phyloP scores from a whole-genome alignment of 1,140 invertebrate genomes.

The Heliconius eleuchia region DNA sequence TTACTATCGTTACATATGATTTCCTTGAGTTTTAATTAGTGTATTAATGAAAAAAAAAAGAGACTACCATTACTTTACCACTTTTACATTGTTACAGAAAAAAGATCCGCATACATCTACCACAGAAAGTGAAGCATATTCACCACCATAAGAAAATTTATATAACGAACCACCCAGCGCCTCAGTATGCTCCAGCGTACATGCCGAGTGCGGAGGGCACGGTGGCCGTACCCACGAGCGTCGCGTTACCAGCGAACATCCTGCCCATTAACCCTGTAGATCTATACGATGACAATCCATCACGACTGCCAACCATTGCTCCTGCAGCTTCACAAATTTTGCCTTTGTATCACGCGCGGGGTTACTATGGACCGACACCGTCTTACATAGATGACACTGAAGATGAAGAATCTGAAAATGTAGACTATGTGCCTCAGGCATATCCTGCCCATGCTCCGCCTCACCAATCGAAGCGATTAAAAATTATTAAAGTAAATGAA shows the following conservation, averaged over 20 bases:
- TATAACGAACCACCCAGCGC: slow-evolving; percentile 74
- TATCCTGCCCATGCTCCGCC: slow-evolving; percentile 43
- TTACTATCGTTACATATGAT: slow-evolving; percentile 17
- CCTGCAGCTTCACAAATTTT: slow-evolving; percentile 67
- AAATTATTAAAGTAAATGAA: slow-evolving; percentile 72
- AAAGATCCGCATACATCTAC: slow-evolving; percentile 81
- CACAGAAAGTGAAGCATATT: slow-evolving; percentile 81
- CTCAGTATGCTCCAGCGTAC: slow-evolving; percentile 74
- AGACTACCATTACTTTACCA: slow-evolving; percentile 31
- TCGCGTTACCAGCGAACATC: slow-evolving; percentile 61
- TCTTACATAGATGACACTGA: slow-evolving; percentile 65
- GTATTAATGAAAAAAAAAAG: neutral
- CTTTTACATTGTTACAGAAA: slow-evolving; percentile 77
- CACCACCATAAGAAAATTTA: slow-evolving; percentile 81
- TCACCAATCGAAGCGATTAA: slow-evolving; percentile 63
- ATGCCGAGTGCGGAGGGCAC: slow-evolving; percentile 66
- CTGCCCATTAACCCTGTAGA: slow-evolving; percentile 64
- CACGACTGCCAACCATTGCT: slow-evolving; percentile 43
- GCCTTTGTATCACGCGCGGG: slow-evolving; percentile 72
- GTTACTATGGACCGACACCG: slow-evolving; percentile 75
- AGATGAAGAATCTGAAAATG: slow-evolving; percentile 43
- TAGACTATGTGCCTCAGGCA: slow-evolving; percentile 40
- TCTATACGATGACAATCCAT: slow-evolving; percentile 59
- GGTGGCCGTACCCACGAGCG: slow-evolving; percentile 63
- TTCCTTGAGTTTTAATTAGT: slow-evolving; percentile 21